phyloP scores from a whole-genome alignment of 2,888 invertebrate genomes.

The Shargacucullia verbasci region DNA sequence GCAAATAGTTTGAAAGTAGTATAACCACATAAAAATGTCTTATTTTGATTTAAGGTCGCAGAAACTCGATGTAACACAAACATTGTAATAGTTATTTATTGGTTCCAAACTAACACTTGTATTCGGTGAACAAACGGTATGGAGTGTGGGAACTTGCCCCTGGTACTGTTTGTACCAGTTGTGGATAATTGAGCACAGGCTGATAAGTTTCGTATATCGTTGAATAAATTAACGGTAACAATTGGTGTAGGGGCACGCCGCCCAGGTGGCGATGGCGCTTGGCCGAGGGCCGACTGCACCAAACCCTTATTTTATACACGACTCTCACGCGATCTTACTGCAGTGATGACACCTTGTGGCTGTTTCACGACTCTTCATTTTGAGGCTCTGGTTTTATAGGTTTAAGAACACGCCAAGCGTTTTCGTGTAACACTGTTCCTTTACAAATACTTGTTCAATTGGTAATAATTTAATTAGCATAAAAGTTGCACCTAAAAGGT shows the following conservation, averaged over 20 bases:
- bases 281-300: conserved; percentile 75
- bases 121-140: conserved; percentile 28
- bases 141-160: conserved; percentile 44
- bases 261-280: conserved; percentile 64
- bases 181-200: conserved; percentile 65
- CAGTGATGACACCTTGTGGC: conserved; percentile 64
- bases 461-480: no score
- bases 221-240: conserved; percentile 81
- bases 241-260: conserved; percentile 73
- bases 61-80: conserved; percentile 13
- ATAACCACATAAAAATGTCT: conserved; percentile 4
- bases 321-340: conserved; percentile 75
- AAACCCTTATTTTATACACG: conserved; percentile 59
- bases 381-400: conserved; percentile 34
- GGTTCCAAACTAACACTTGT: conserved; percentile 38
- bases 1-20: conserved; percentile 26
- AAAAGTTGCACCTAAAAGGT: no score
- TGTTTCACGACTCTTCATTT: conserved; percentile 35
- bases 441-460: no score
- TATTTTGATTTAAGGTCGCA: conserved; percentile 10
- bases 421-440: no score
- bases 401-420: conserved; percentile 25
- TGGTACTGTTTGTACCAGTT: conserved; percentile 75
- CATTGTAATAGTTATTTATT: conserved; percentile 29
- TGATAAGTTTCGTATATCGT: conserved; percentile 59